A percentile compares a stretch with the other conserved stretches of the same genome.
Evolutionary conservation across 2,797 vertebrate species (phyloP).

Genomic region (Bovichtus variegatus): DNA sequence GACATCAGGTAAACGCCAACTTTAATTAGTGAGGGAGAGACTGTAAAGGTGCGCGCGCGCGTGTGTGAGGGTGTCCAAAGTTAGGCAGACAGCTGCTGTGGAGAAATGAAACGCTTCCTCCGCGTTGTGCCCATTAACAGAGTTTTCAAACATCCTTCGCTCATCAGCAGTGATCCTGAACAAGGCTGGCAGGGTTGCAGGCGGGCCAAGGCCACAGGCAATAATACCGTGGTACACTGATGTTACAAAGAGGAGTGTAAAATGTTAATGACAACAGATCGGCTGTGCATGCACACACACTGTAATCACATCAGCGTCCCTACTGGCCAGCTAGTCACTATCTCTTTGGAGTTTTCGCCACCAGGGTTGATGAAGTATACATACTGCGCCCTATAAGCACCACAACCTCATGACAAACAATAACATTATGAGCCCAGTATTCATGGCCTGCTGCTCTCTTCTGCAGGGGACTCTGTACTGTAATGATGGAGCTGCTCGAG

Average conservation of each 20-base stretch:
- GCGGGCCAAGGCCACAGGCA: constrained; percentile 46
- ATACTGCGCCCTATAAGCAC: constrained; percentile 15
- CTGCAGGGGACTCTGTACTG: constrained; percentile 11
- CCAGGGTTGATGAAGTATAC: constrained; percentile 16
- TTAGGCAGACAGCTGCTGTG: constrained; percentile 64
- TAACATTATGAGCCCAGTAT: constrained; percentile 11
- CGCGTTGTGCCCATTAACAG: constrained; percentile 58
- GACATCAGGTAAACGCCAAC: constrained; percentile 52
- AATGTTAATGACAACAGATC: constrained; percentile 72
- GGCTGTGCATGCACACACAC: constrained; percentile 52
- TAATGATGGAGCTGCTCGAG: constrained; percentile 51
- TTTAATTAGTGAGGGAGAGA: constrained; percentile 58
- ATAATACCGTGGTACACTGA: constrained; percentile 46
- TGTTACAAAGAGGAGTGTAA: constrained; percentile 64
- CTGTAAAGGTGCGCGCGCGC: constrained; percentile 3
- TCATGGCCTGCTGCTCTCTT: constrained; percentile 32
- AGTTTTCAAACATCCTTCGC: constrained; percentile 62
- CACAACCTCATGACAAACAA: constrained; percentile 4
- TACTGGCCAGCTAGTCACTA: constrained; percentile 40
- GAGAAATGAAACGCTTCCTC: constrained; percentile 67
- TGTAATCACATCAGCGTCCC: constrained; percentile 63
- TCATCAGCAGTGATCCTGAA: constrained; percentile 71
- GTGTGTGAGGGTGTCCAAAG: constrained; percentile 30
- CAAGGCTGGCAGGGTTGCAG: constrained; percentile 59
- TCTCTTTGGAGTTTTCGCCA: constrained; percentile 34